Percentiles rank a stretch among this genome's conserved stretches.
phyloP scores from a whole-genome alignment of 2,797 vertebrate species.

The Pseudochirops cupreus region DNA sequence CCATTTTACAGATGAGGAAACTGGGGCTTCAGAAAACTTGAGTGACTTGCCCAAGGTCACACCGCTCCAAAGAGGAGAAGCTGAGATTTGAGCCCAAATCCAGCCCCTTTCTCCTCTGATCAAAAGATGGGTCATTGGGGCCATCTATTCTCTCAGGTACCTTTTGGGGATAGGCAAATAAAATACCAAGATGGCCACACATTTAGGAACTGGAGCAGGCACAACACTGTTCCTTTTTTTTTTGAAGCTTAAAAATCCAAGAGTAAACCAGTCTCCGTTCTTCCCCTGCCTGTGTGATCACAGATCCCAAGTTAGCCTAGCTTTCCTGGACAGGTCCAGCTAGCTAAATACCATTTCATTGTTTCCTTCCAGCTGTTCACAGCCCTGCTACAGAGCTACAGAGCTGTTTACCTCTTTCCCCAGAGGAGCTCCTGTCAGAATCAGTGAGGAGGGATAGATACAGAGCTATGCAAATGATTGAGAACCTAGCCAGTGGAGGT shows the following conservation, averaged over 20 bases:
- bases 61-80: constrained; percentile 7
- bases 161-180: constrained; percentile 41
- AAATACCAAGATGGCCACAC: background rate
- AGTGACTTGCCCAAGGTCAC: constrained; percentile 1
- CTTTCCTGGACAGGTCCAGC: constrained; percentile 1
- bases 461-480: constrained; percentile 60
- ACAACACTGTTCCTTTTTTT: background rate
- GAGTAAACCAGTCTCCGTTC: constrained; percentile 10
- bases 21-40: constrained; percentile 1
- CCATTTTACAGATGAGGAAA: constrained; percentile 11
- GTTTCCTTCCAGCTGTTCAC: constrained; percentile 30
- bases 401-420: constrained; percentile 64
- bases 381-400: constrained; percentile 24
- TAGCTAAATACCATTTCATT: constrained; percentile 25
- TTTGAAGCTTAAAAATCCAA: background rate
- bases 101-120: background rate
- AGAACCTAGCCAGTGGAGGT: background rate
- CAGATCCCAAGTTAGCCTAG: constrained; percentile 31
- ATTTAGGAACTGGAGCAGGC: background rate
- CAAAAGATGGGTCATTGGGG: constrained; percentile 20
- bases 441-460: constrained; percentile 73
- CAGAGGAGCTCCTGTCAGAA: constrained; percentile 66
- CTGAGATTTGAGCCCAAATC: constrained; percentile 7
- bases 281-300: constrained; percentile 41
- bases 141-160: constrained; percentile 24